Base-by-base conservation (phyloP, 1,140 invertebrate species). In the Phymorhynchus buccinoides region DNA sequence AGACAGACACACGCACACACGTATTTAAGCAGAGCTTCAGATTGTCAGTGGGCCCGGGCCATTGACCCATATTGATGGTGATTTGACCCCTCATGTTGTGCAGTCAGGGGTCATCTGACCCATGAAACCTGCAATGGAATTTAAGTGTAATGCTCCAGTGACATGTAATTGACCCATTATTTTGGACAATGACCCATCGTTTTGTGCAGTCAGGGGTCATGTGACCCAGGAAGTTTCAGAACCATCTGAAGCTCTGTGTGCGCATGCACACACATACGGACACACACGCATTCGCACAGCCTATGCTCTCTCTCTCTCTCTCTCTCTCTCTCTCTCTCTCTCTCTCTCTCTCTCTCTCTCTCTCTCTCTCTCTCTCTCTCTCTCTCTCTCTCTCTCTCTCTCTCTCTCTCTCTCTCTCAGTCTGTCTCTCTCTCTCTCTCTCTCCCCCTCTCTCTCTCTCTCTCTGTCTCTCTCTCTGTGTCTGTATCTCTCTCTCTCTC, bases 371-470 rank as follows among this genome's bases (percentile, higher is more conserved):
- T 39, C 35, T n/a, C 16, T 71, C 37, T 39, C 39, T 52, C 27
- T 52, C 77, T 84, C 75, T 84, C 75, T 73, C 75, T 62, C 48
- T 84, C 37, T 14, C 32, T 82, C 48, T 82, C 56, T 35, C 30
- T 42, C 48, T 62, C 32, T 82, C 80, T 62, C 56, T 37, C 56
- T 62, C 80, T 62, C 41, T 27, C 16, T 32, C 73, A 16, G 3
- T 39, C 37, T 73, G 12, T 42, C 44, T 79, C 37, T 56, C 75
- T 66, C 48, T 66, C 78, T 27, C 41, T 39, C 27, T 56, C 41
- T 62, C 37, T n/a, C 18, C 35, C 32, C 27, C 68, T 30, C 14
- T 3, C 16, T 71, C 32, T 16, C 30, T 27, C 48, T 22, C 78
- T 3, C 22, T 39, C 37, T 44, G 44, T 16, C 32, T 62, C 35